These are phyloP conservation scores for Drosophila ohnishii DNA, from an alignment of 1,140 invertebrate genomes.

Conservation along the genomic window DNA sequence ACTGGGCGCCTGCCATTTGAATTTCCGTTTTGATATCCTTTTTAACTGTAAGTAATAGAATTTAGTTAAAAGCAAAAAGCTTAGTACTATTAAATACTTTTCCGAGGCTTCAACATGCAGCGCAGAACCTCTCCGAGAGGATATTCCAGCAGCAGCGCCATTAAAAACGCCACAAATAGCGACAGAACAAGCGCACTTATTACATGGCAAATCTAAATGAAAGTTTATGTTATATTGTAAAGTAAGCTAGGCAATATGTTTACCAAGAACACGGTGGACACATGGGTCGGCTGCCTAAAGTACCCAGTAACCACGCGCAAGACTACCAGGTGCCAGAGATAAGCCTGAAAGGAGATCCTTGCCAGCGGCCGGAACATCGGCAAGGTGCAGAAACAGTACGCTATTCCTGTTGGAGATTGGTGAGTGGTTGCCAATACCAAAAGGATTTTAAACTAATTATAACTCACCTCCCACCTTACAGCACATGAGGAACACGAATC, in stretches of 20 bases:
- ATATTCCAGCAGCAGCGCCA: constrained; percentile 58
- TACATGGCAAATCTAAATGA: constrained; percentile 38
- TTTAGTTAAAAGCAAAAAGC: neutral
- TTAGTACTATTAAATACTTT: constrained; percentile 4
- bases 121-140: constrained; percentile 55
- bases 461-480: constrained; percentile 69
- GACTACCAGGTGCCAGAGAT: constrained; percentile 70
- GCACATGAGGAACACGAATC: constrained; percentile 62
- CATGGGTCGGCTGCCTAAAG: constrained; percentile 61
- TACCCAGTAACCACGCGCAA: constrained; percentile 53
- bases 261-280: constrained; percentile 53
- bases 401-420: constrained; percentile 49
- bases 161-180: constrained; percentile 46
- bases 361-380: constrained; percentile 61
- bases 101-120: constrained; percentile 5
- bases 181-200: constrained; percentile 49
- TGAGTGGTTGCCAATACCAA: neutral
- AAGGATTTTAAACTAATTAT: neutral
- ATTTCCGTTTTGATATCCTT: constrained; percentile 19
- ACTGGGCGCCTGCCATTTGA: constrained; percentile 24
- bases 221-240: neutral
- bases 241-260: neutral
- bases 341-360: constrained; percentile 71
- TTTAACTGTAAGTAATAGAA: neutral
- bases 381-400: constrained; percentile 56